Evolutionary conservation across 2,797 vertebrate genomes (phyloP), one percentile per base, ranked within the genome.

Genomic region (Myioborus melanocephalus): DNA sequence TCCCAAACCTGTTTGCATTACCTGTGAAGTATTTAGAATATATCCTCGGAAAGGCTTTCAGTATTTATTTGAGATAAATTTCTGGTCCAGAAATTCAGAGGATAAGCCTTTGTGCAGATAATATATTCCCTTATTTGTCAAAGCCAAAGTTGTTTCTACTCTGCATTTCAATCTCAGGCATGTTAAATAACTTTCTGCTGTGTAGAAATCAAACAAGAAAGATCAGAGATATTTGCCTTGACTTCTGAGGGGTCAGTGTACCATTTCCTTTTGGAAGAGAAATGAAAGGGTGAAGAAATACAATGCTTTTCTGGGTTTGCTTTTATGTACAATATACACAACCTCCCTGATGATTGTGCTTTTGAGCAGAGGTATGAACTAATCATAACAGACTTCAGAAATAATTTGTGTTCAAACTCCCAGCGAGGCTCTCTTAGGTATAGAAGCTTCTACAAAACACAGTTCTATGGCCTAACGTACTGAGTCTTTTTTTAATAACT

Each of bases 111-210:
- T 79, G 32, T n/a, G 41, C 44, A 50, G 14, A 37, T 73, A 37
- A 8, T 75, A 79, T 66, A 47, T 84, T 89, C 26, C 18, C 9
- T 66, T 90, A 65, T 87, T 79, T 84, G 39, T 69, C 43, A 92
- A 87, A 83, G 53, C 41, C 39, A 66, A 66, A 84, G 16, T 59
- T 78, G 23, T 79, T 90, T 76, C 39, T 83, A 52, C 32, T 73
- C 39, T 63, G 14, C 26, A 63, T 94, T 95, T 94, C 52, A 60
- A 27, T 66, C 63, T 80, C 75, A 70, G 52, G 32, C 60, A 91
- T 85, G 68, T 78, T 91, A 93, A 92, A 73, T 77, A 92, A 35
- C 24, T 92, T 94, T 93, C 60, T 89, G 27, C 26, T 73, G 13
- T 49, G 44, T 32, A 64, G 49, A 87, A 92, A 87, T 92, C 59